Evolutionary conservation across 2,888 invertebrate genomes (phyloP).

Genomic region (Ophion costatus): DNA sequence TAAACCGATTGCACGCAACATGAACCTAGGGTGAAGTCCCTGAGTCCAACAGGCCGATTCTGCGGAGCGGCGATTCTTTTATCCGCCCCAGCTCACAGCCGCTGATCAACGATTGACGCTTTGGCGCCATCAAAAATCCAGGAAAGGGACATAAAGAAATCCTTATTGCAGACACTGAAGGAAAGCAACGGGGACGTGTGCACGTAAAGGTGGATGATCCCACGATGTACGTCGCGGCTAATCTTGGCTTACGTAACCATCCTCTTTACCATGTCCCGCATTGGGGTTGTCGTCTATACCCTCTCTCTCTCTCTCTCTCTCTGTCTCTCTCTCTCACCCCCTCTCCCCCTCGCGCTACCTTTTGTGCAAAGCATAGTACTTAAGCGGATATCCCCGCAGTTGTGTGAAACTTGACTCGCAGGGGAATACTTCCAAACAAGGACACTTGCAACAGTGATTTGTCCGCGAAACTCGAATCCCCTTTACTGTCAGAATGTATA

Average conservation of each 20-base stretch:
- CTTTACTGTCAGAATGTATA: constrained; percentile 13
- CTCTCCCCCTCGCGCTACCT: constrained; percentile 8
- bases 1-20: too few relatives aligned
- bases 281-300: constrained; percentile 55
- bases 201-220: constrained; percentile 62
- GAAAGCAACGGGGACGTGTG: constrained; percentile 54
- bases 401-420: constrained; percentile 39
- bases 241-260: constrained; percentile 69
- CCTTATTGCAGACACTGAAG: constrained; percentile 42
- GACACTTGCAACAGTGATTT: constrained; percentile 34
- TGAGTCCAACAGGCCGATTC: too few relatives aligned
- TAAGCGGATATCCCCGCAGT: constrained; percentile 26
- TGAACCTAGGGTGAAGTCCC: too few relatives aligned
- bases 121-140: background rate
- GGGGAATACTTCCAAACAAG: constrained; percentile 39
- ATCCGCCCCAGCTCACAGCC: too few relatives aligned
- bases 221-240: constrained; percentile 66
- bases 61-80: too few relatives aligned
- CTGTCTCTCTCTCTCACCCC: constrained; percentile 30
- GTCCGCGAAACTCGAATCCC: constrained; percentile 38
- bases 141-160: constrained; percentile 60
- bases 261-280: constrained; percentile 50
- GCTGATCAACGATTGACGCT: too few relatives aligned
- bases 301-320: constrained; percentile 9
- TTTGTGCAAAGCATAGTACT: constrained; percentile 27